These are phyloP conservation scores for Andrena trimmerana DNA, from an alignment of 2,888 invertebrate genomes.

Conservation along the genomic window DNA sequence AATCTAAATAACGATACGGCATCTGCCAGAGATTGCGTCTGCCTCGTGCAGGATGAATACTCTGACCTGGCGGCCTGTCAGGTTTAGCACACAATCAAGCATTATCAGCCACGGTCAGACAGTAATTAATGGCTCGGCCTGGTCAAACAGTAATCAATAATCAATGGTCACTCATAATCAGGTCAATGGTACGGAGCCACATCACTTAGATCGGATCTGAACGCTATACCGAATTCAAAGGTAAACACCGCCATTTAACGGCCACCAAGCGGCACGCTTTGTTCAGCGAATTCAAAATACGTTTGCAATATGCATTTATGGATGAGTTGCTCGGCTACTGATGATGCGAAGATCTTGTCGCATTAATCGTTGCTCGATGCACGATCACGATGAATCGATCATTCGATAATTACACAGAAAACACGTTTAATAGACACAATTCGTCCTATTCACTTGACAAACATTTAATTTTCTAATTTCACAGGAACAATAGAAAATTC, in stretches of 20 bases:
- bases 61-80: constrained; percentile 68
- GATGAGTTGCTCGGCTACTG: not conserved
- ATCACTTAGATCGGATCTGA: constrained; percentile 59
- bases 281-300: constrained; percentile 15
- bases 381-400: not conserved
- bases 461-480: not conserved
- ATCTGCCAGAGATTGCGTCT: constrained; percentile 54
- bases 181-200: constrained; percentile 62
- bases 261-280: not conserved
- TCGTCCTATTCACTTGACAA: not conserved
- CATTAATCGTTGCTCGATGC: not conserved
- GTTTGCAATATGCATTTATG: constrained; percentile 5
- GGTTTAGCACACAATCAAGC: constrained; percentile 73
- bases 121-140: constrained; percentile 69
- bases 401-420: not conserved
- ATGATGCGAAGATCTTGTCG: not conserved
- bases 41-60: constrained; percentile 63
- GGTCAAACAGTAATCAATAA: constrained; percentile 75
- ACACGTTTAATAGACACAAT: not conserved
- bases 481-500: constrained; percentile 9
- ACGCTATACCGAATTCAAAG: constrained; percentile 56
- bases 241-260: constrained; percentile 36
- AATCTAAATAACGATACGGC: constrained; percentile 60
- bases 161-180: constrained; percentile 73
- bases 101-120: constrained; percentile 72